Evolutionary conservation across 1,140 invertebrate species (phyloP).

Genomic region (Caenorhabditis brenneri): DNA sequence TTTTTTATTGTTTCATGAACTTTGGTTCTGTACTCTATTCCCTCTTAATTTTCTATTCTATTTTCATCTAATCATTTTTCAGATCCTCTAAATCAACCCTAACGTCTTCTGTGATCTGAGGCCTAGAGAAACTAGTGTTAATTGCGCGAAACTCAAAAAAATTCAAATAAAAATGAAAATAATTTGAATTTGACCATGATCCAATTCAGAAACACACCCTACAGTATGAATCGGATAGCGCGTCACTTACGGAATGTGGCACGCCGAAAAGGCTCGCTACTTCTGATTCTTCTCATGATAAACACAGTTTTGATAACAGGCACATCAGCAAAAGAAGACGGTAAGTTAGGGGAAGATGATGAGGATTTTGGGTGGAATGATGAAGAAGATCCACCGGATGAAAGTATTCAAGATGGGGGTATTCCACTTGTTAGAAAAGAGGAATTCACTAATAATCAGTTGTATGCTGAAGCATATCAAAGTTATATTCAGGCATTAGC

Average conservation of each 20-base stretch:
- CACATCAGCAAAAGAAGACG: slow-evolving; percentile 10
- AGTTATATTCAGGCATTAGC: slow-evolving; percentile 59
- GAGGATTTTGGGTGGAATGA: slow-evolving; percentile 32
- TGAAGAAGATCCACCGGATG: not conserved
- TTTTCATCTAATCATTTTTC: not conserved
- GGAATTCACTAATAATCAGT: slow-evolving; percentile 15
- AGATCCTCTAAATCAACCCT: slow-evolving; percentile 8
- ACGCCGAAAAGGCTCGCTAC: not conserved
- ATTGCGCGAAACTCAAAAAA: not conserved
- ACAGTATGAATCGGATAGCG: slow-evolving; percentile 37
- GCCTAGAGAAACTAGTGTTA: not conserved
- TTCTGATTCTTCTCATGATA: not conserved
- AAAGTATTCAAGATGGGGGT: not conserved
- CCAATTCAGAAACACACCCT: slow-evolving; percentile 1
- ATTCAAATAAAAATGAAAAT: not conserved
- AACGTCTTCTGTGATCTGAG: slow-evolving; percentile 3
- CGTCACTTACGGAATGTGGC: slow-evolving; percentile 1
- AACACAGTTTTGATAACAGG: not conserved
- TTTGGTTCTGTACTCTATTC: not conserved
- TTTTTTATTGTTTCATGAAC: slow-evolving; percentile 7
- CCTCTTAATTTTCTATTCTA: not conserved
- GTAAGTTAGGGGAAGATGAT: slow-evolving; percentile 41
- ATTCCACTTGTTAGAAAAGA: slow-evolving; percentile 8
- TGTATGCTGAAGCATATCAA: slow-evolving; percentile 53
- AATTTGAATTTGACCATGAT: not conserved